Base-by-base conservation (phyloP, 2,888 invertebrate species). In the Mythimna ferrago region DNA sequence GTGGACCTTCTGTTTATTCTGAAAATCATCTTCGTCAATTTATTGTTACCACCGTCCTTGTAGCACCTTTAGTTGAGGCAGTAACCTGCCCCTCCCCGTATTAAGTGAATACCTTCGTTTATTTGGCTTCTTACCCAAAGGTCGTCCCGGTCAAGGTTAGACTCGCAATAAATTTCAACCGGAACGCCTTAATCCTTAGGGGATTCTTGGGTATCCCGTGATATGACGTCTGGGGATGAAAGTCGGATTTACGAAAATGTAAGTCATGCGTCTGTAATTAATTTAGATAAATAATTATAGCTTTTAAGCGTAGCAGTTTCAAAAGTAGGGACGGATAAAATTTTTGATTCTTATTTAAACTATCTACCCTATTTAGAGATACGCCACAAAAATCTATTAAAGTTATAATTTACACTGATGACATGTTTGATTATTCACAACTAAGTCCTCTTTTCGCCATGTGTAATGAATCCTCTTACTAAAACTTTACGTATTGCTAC, bases 141-240 rank as follows among this genome's bases (percentile, higher is more conserved):
- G 62, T 71, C 66, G 56, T 14, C 19, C 11, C 26, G 44, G 54
- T 58, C 63, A 73, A 78, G 82, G 82, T 66, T 57, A 53, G 11
- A 41, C n/a, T 64, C 38, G 70, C 35, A 78, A 75, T 82, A 78
- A 73, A 81, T 84, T 73, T 76, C 19, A 61, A 41, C 32, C 58
- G 51, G 35, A 66, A 56, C 56, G 69, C 48, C 56, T 58, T 58
- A 78, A 78, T 65, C 65, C 67, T 70, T 73, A n/a, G 62, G 61
- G 63, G 67, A 57, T 66, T 79, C 56, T 62, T 48, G 66, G 62
- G 35, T 71, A 35, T 61, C 32, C 48, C 62, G 53, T 61, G 51
- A 72, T 80, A 67, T 65, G 44, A 48, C 51, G 54, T 53, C 53
- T 48, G 38, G 26, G 38, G 54, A n/a, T 32, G 41, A 76, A 66